Evolutionary conservation across 2,888 invertebrate species (phyloP).

Genomic region (Lycocerus yunnanus): DNA sequence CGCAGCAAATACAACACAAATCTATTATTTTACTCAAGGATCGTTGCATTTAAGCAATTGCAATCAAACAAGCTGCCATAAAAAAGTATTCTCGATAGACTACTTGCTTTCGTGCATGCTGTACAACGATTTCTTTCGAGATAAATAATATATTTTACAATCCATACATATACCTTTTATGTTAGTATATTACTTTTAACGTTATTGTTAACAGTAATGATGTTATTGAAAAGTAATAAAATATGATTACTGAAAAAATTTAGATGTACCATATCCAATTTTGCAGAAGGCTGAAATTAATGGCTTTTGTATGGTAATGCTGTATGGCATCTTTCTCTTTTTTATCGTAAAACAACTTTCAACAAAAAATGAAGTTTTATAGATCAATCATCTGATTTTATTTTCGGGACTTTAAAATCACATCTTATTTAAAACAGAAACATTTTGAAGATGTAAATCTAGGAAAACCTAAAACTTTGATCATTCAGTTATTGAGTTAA

Average conservation of each 20-base stretch:
- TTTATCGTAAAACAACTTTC: neutral
- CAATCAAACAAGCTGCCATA: no score
- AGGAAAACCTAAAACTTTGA: no score
- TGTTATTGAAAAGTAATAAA: neutral
- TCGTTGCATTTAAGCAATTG: no score
- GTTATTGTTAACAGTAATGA: neutral
- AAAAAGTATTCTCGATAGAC: no score
- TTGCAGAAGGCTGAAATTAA: neutral
- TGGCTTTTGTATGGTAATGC: neutral
- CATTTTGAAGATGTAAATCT: neutral
- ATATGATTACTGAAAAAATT: neutral
- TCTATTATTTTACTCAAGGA: no score
- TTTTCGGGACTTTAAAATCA: neutral
- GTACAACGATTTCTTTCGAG: no score
- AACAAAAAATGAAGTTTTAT: neutral
- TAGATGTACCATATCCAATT: neutral
- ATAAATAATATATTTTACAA: no score
- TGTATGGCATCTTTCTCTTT: neutral
- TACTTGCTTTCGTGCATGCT: no score
- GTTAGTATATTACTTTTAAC: no score
- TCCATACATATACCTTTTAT: no score
- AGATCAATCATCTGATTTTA: neutral
- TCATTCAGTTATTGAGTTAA: neutral
- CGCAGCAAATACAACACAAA: no score
- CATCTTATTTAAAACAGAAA: neutral